Percentiles rank a stretch among this genome's conserved stretches.
These are phyloP conservation scores for Plestiodon gilberti DNA, from an alignment of 2,113 vertebrate species.

Conservation along the genomic window DNA sequence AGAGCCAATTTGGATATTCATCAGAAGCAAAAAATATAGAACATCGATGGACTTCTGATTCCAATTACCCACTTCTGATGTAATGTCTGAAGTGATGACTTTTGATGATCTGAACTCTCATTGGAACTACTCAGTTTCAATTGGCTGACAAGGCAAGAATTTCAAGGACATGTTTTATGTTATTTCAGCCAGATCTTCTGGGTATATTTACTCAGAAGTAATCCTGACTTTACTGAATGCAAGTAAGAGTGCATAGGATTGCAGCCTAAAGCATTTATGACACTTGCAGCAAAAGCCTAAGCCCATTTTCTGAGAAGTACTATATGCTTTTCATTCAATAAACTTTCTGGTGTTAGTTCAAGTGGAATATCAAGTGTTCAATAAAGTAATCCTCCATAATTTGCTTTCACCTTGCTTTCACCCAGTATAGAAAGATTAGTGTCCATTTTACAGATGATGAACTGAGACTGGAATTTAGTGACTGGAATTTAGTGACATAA, in stretches of 20 bases:
- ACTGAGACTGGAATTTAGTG: not conserved
- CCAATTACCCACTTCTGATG: not conserved
- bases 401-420: not conserved
- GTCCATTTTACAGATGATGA: not conserved
- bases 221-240: not conserved
- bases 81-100: not conserved
- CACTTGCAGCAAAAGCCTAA: not conserved
- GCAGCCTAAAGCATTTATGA: not conserved
- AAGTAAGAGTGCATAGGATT: not conserved
- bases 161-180: not conserved
- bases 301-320: not conserved
- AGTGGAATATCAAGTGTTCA: not conserved
- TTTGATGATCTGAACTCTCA: not conserved
- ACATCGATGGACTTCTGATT: not conserved
- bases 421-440: not conserved
- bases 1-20: conserved; percentile 32
- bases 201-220: not conserved
- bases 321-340: not conserved
- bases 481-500: too few species aligned
- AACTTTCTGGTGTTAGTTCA: not conserved
- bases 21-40: not conserved
- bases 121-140: not conserved
- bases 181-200: not conserved
- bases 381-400: not conserved
- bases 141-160: not conserved